phyloP scores from a whole-genome alignment of 92 coral and sea anemone species.

The Pocillopora meandrina region DNA sequence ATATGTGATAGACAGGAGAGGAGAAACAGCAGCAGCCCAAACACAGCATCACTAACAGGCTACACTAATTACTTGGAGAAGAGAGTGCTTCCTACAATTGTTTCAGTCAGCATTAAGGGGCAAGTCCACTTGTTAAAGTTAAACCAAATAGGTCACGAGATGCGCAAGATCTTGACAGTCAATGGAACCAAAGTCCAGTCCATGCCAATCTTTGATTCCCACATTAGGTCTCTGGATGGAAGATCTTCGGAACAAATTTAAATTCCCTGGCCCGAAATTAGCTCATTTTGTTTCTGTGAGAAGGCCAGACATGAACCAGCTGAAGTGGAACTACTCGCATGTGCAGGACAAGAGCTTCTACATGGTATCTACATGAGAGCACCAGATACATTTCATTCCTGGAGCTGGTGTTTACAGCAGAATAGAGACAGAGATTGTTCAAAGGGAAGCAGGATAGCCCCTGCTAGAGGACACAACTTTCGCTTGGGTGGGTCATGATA shows the following conservation, averaged over 20 bases:
- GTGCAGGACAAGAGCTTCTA: slow-evolving; percentile 52
- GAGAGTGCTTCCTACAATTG: neutral
- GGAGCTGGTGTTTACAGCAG: slow-evolving; percentile 37
- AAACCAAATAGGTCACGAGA: slow-evolving; percentile 23
- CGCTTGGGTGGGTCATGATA: slow-evolving; percentile 54
- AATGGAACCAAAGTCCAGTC: slow-evolving; percentile 53
- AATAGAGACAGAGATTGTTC: slow-evolving; percentile 44
- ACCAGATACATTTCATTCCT: slow-evolving; percentile 40
- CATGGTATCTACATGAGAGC: slow-evolving; percentile 28
- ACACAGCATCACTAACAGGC: slow-evolving; percentile 14
- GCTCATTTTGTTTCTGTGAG: slow-evolving; percentile 46
- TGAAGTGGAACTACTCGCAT: slow-evolving; percentile 53
- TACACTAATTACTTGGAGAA: slow-evolving; percentile 30
- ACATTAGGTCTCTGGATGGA: slow-evolving; percentile 36
- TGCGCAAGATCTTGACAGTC: slow-evolving; percentile 38
- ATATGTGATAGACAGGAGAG: slow-evolving; percentile 34
- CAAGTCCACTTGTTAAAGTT: slow-evolving; percentile 7
- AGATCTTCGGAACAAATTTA: slow-evolving; percentile 19
- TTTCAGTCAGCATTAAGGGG: neutral
- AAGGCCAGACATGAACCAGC: slow-evolving; percentile 50
- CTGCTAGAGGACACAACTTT: slow-evolving; percentile 49
- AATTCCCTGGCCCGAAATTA: slow-evolving; percentile 27
- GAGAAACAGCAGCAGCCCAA: neutral
- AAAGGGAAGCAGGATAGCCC: slow-evolving; percentile 47
- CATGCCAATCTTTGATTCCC: slow-evolving; percentile 41